Evolutionary conservation across 1,140 invertebrate species (phyloP).

Genomic region (Brachionus manjavacas): DNA sequence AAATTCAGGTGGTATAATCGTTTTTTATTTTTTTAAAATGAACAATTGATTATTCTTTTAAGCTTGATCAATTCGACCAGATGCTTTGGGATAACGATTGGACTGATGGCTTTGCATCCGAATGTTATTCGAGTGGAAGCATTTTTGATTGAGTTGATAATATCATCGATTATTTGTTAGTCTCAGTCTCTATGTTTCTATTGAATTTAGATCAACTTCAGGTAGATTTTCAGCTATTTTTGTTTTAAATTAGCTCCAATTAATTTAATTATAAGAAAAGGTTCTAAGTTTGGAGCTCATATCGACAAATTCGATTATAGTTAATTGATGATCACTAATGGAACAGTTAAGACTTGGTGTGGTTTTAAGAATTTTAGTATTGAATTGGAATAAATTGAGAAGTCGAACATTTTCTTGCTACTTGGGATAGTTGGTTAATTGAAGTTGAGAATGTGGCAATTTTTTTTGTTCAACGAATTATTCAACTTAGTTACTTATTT

Average conservation of each 20-base stretch:
- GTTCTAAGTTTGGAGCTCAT: background rate
- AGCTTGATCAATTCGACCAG: background rate
- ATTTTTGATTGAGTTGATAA: background rate
- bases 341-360: too few species aligned
- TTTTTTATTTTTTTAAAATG: background rate
- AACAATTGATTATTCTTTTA: background rate
- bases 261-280: background rate
- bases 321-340: too few species aligned
- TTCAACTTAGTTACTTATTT: too few species aligned
- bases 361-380: too few species aligned
- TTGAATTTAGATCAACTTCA: background rate
- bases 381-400: too few species aligned
- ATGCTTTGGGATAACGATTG: background rate
- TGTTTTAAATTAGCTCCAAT: background rate
- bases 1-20: background rate
- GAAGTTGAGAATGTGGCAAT: too few species aligned
- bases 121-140: background rate
- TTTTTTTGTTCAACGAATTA: too few species aligned
- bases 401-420: too few species aligned
- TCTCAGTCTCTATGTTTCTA: background rate
- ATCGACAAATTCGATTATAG: background rate
- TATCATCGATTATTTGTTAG: background rate
- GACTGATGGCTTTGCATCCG: background rate
- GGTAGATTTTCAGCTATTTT: background rate
- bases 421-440: too few species aligned